Base-by-base conservation (phyloP, 2,888 invertebrate species). In the Apomyelois bistriatella region DNA sequence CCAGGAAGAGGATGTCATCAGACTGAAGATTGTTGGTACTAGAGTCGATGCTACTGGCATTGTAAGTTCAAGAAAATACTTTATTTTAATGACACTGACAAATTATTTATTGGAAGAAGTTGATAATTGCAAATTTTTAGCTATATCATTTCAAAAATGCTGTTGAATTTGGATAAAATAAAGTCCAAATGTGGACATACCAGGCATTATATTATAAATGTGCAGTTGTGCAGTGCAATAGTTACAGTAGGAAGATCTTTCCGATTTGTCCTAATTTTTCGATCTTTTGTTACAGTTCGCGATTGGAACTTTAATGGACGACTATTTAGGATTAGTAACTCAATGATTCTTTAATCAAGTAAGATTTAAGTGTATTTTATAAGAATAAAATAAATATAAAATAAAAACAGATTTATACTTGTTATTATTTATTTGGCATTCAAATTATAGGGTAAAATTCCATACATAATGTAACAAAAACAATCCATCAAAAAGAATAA, bases 11-110 rank as follows among this genome's bases (percentile, higher is more conserved):
- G 98, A 99, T 85, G 98, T 98, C 82, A 99, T 99, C 70, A 92
- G 99, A 80, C 90, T 99, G 55, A 99, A 99, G 92, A 98, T 99
- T 75, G 99, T 99, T 30, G 99, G 99, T 53, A 99, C 99, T 0
- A 93, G 99, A 77, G 99, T 99, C 0, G 99, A 99, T 87, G 99
- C 99, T 3, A 97, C 97, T 53, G 99, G 99, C 82, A 99, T 99
- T 88, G 98, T 98, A 91, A 95, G 96, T 40, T 7, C 9, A 6
- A 4, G 13, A 38, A 12, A 8, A 7, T 13, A 8, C 3, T 43
- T 43, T n/a, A 13, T 12, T 10, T 9, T 42, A 22, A 17, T 42
- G 3, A 9, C 9, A n/a, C n/a, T n/a, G n/a, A n/a, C n/a, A n/a
- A n/a, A n/a, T n/a, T n/a, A n/a, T n/a, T n/a, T n/a, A n/a, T n/a